Evolutionary conservation across 1,140 invertebrate species (phyloP).

Genomic region (Muscidifurax raptorellus): DNA sequence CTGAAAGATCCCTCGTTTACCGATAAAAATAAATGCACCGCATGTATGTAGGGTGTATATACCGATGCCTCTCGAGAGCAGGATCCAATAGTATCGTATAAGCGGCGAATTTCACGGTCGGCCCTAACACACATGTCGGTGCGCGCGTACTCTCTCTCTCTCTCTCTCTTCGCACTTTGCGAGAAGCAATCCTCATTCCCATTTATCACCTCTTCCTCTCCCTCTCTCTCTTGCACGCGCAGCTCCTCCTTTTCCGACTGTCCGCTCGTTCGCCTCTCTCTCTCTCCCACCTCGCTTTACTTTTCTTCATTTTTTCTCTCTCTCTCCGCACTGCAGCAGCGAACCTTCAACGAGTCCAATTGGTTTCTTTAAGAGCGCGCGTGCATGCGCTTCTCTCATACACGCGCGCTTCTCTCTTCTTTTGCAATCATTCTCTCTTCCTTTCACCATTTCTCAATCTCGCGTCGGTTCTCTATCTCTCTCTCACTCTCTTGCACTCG

Average conservation of each 20-base stretch:
- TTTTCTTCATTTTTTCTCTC: constrained; percentile 42
- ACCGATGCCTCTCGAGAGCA: neutral
- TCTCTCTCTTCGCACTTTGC: constrained; percentile 64
- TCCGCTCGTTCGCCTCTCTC: constrained; percentile 37
- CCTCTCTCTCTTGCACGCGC: constrained; percentile 1
- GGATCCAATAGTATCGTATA: neutral
- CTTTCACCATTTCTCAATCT: constrained; percentile 46
- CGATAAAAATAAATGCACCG: neutral
- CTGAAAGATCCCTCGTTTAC: neutral
- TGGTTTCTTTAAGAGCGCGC: constrained; percentile 48
- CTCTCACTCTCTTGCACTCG: neutral
- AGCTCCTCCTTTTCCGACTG: constrained; percentile 61
- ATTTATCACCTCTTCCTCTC: constrained; percentile 69
- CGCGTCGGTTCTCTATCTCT: neutral
- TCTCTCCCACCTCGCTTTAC: constrained; percentile 29
- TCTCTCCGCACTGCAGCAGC: neutral
- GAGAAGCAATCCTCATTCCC: constrained; percentile 70
- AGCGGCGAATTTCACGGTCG: neutral
- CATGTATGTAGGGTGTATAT: too few species aligned
- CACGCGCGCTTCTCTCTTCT: neutral
- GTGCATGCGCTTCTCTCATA: neutral
- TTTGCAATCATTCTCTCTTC: constrained; percentile 16
- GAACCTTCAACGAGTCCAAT: constrained; percentile 52
- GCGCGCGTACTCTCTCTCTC: neutral
- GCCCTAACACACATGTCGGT: neutral